Evolutionary conservation across 2,888 invertebrate species (phyloP), one percentile per base, ranked within the genome.

Genomic region (Strigamia transsilvanica): DNA sequence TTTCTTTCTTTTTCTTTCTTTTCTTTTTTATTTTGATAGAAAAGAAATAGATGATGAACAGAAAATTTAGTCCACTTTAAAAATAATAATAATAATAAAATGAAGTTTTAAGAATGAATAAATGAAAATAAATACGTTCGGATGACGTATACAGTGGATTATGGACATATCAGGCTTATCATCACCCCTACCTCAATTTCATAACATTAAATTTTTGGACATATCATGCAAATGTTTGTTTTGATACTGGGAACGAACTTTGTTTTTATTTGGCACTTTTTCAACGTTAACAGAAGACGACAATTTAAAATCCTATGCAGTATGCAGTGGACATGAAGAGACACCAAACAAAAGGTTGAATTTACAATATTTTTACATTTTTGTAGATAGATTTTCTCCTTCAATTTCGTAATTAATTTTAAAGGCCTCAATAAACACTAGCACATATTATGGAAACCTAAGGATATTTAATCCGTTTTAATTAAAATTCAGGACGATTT

Each of bases 91-190:
- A 27, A 27, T 27, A 27, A 27, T 27, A 27, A 27, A 27, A 27
- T 27, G 27, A 66, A 66, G 61, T 46, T 46, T 12, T 46, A 66
- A 12, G 23, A 73, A 32, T 73, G 32, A 32, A 66, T 66, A 66
- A 73, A 73, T 73, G 23, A 73, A n/a, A 73, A n/a, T 12, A 73
- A 73, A 32, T 73, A 15, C 61, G 32, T 73, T 27, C 2, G 13
- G 15, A n/a, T 56, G 0, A 18, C 18, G 9, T 15, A 18, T 4
- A 56, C 15, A 18, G 56, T 73, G 73, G 73, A 73, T 10, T 27
- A 15, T 73, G 73, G 73, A 73, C 73, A 73, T 73, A 73, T 73
- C 73, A 73, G 32, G 73, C 73, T 73, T 32, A 73, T 73, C 73
- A 73, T 73, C 23, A 73, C 15, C 15, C 15, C 73, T 73, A 73